Evolutionary conservation across 2,888 invertebrate species (phyloP).

Genomic region (Seira ritae): DNA sequence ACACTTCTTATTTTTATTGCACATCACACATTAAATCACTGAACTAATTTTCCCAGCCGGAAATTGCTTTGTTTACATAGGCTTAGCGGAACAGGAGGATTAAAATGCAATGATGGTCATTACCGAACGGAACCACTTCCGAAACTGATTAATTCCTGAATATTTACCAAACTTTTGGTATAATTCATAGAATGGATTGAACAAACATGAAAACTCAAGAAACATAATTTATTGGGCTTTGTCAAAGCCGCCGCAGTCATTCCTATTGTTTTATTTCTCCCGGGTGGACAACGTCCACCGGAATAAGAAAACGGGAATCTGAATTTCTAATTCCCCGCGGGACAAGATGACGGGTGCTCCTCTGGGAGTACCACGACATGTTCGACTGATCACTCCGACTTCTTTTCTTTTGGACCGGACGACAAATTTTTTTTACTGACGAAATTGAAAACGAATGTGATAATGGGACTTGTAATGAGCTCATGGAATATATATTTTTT

Average conservation of each 20-base stretch:
- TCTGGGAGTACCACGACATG: slow-evolving; percentile 32
- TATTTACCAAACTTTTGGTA: too few species aligned
- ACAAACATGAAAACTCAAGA: too few species aligned
- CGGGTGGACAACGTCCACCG: slow-evolving; percentile 30
- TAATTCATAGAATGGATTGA: too few species aligned
- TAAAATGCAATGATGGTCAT: slow-evolving; percentile 15
- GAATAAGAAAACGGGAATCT: background rate
- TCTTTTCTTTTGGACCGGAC: background rate
- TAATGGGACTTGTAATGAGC: background rate
- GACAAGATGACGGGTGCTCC: slow-evolving; percentile 45
- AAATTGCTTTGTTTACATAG: slow-evolving; percentile 20
- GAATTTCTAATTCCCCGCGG: slow-evolving; percentile 33
- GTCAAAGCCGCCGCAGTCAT: background rate
- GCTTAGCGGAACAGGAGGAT: slow-evolving; percentile 32
- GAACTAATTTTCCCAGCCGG: too few species aligned
- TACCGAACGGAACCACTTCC: background rate
- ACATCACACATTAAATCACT: too few species aligned
- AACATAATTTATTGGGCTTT: too few species aligned
- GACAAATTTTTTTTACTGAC: slow-evolving; percentile 16
- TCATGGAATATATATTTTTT: background rate
- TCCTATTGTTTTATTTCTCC: slow-evolving; percentile 31
- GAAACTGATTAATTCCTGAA: background rate
- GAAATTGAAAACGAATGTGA: slow-evolving; percentile 48
- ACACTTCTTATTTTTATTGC: too few species aligned
- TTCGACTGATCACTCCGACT: too few species aligned